Percentiles rank a stretch among this genome's conserved stretches.
phyloP scores from a whole-genome alignment of 2,113 vertebrate genomes.

The Melanotaenia duboulayi region DNA sequence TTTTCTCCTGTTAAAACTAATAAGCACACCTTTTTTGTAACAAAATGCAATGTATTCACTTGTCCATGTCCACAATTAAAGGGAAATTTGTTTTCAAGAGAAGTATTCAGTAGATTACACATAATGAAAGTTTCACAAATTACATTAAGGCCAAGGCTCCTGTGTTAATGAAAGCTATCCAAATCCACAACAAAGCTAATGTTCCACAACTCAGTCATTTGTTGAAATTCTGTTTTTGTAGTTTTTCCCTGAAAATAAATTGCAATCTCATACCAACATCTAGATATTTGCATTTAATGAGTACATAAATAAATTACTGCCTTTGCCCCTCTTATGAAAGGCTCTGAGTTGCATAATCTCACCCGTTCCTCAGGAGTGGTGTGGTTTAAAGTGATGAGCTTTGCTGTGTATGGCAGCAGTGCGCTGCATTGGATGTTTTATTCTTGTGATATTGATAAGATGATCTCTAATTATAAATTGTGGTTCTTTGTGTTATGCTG shows the following conservation, averaged over 20 bases:
- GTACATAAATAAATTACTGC: neutral
- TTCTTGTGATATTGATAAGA: neutral
- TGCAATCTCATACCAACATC: neutral
- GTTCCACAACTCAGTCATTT: neutral
- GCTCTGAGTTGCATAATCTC: constrained; percentile 44
- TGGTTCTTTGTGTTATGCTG: neutral
- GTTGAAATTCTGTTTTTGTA: neutral
- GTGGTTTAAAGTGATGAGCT: neutral
- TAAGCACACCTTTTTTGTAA: too few relatives aligned
- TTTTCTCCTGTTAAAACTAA: neutral
- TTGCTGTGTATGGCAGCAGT: neutral
- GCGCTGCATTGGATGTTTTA: neutral
- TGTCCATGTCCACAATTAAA: neutral
- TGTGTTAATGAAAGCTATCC: neutral
- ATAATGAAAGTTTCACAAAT: neutral
- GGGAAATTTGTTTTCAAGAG: neutral
- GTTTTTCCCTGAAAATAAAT: neutral
- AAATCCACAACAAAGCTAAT: neutral
- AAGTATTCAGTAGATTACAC: neutral
- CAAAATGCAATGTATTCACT: too few relatives aligned
- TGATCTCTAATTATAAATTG: neutral
- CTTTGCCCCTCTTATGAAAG: constrained; percentile 2
- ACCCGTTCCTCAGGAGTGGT: neutral
- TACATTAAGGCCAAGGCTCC: too few relatives aligned
- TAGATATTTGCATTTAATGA: neutral